Evolutionary conservation across 2,797 vertebrate species (phyloP), one percentile per base, ranked within the genome.

Genomic region (Anguilla pacifica): DNA sequence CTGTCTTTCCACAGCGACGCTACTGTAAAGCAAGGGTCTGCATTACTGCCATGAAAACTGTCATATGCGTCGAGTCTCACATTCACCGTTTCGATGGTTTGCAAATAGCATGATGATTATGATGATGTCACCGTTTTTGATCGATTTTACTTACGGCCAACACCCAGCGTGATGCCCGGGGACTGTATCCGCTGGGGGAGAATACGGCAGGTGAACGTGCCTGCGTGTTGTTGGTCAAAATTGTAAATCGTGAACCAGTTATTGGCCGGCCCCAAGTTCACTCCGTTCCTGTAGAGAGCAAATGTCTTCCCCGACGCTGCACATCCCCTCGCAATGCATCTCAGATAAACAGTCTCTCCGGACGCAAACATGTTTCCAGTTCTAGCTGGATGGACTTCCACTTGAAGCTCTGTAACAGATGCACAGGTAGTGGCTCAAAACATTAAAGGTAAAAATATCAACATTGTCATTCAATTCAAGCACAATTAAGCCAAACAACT

Each of bases 121-220:
- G 57, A 83, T 64, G 39, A 35, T 77, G 72, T 17, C 3, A 35
- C 15, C 15, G 28, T 39, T 31, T 35, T 77, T 83, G 53, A 28
- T 31, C 3, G 1, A 51, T 4, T 35, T 83, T 88, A 94, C 96
- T 95, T 85, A 96, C 96, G 59, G 85, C 96, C 96, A 88, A 96
- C 89, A 67, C 92, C 90, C 87, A 97, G 89, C 5, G 90, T 85
- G 81, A 96, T 67, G 0, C 93, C 86, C 0, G 94, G 93, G 0
- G 96, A 96, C 89, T 94, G 95, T 11, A 96, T 95, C 35, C 96
- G 96, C 91, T 96, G 95, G 0, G 95, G 95, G 9, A 96, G 95
- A 91, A 96, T 93, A 72, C 95, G 94, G 89, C 96, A 97, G 90
- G 91, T 92, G 93, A 96, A 97, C 0, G 88, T 91, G 57, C 96